phyloP scores from a whole-genome alignment of 2,888 invertebrate species.

The Thyatira batis region DNA sequence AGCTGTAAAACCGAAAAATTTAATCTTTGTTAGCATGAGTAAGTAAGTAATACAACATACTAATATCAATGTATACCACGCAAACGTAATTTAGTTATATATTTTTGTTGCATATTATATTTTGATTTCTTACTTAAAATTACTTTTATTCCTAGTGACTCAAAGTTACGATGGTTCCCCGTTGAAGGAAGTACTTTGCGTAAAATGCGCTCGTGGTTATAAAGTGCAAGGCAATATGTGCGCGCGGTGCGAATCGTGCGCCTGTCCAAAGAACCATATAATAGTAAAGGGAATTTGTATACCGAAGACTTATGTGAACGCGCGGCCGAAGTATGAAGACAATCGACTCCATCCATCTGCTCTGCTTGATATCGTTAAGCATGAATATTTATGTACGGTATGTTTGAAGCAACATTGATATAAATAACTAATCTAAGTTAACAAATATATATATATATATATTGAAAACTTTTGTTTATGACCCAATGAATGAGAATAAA shows the following conservation, averaged over 20 bases:
- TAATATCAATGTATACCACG: too few relatives aligned
- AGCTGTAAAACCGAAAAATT: too few relatives aligned
- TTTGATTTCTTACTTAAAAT: not conserved
- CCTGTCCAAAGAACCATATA: conserved; percentile 51
- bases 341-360: conserved; percentile 50
- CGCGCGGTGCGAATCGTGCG: conserved; percentile 58
- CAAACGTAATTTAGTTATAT: too few relatives aligned
- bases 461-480: too few relatives aligned
- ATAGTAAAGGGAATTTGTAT: conserved; percentile 58
- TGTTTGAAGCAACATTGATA: too few relatives aligned
- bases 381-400: conserved; percentile 69
- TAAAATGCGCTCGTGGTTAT: conserved; percentile 67
- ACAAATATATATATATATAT: not conserved
- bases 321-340: conserved; percentile 60
- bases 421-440: too few relatives aligned
- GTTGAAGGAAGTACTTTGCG: conserved; percentile 67
- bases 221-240: conserved; percentile 50
- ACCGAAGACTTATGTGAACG: conserved; percentile 53
- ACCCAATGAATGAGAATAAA: too few relatives aligned
- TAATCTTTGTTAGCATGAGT: too few relatives aligned
- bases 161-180: conserved; percentile 70
- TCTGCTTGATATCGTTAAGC: conserved; percentile 59
- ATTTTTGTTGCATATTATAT: not conserved
- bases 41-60: too few relatives aligned
- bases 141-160: conserved; percentile 56